These are phyloP conservation scores for Neotragus moschatus DNA, from an alignment of 2,113 vertebrate genomes.

Conservation along the genomic window DNA sequence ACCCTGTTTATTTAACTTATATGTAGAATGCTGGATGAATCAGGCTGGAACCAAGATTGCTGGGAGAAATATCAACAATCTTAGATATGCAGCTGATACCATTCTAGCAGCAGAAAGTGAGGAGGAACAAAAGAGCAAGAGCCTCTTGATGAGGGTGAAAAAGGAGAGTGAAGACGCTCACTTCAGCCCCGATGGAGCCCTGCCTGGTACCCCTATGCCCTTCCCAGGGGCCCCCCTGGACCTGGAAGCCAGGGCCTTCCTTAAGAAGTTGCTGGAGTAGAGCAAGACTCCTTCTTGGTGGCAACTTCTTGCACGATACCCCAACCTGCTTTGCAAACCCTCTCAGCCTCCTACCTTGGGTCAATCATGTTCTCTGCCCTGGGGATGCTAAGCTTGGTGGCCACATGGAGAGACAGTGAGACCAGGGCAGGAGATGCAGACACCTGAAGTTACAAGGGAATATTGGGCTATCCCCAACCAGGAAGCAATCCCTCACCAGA, in stretches of 20 bases:
- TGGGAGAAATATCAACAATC: not conserved
- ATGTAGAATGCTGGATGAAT: not conserved
- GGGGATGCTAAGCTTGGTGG: not conserved
- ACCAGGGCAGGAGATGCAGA: not conserved
- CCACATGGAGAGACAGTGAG: not conserved
- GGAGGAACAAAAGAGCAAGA: not conserved
- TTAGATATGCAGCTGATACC: not conserved
- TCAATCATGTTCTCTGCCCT: not conserved
- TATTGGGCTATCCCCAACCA: not conserved
- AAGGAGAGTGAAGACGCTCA: not conserved
- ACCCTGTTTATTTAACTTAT: not conserved
- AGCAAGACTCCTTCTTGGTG: constrained; percentile 88
- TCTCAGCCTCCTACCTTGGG: not conserved
- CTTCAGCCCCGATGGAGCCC: not conserved
- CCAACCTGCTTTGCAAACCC: constrained; percentile 48
- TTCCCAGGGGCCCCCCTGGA: constrained; percentile 57
- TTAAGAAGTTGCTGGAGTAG: constrained; percentile 87
- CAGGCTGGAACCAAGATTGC: not conserved
- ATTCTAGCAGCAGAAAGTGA: not conserved
- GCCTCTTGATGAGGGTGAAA: not conserved
- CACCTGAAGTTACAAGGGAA: not conserved
- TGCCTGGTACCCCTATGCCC: constrained; percentile 29
- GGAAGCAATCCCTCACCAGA: not conserved
- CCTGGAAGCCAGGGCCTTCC: constrained; percentile 88
- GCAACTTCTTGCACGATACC: constrained; percentile 74